phyloP scores from a whole-genome alignment of 1,140 invertebrate species.

The Lordiphosa mommai region DNA sequence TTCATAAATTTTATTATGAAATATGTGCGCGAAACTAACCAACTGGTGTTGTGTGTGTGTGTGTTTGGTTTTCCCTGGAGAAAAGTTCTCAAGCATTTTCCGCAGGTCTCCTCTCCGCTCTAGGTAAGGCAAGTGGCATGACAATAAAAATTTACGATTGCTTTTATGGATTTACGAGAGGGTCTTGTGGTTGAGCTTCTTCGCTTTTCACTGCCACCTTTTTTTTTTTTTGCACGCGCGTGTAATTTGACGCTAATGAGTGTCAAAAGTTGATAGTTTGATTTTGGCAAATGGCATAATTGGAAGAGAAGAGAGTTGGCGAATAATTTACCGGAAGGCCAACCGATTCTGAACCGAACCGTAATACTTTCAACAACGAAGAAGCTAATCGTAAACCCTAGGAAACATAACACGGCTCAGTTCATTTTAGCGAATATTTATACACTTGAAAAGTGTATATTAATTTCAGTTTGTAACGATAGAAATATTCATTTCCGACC shows the following conservation, averaged over 20 bases:
- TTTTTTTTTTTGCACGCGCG: background rate
- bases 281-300: conserved; percentile 67
- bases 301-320: too few relatives aligned
- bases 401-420: too few relatives aligned
- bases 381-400: too few relatives aligned
- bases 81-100: conserved; percentile 70
- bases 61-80: conserved; percentile 63
- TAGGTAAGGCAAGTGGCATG: conserved; percentile 61
- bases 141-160: conserved; percentile 77
- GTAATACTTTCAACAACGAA: too few relatives aligned
- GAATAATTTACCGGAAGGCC: too few relatives aligned
- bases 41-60: conserved; percentile 11
- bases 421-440: too few relatives aligned
- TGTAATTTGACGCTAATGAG: conserved; percentile 73
- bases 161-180: conserved; percentile 74
- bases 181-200: conserved; percentile 46
- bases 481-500: too few relatives aligned
- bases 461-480: too few relatives aligned
- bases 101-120: conserved; percentile 9
- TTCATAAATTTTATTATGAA: conserved; percentile 78
- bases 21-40: conserved; percentile 67
- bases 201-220: conserved; percentile 3
- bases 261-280: conserved; percentile 71
- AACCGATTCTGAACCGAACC: too few relatives aligned
- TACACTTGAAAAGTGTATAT: too few relatives aligned